Evolutionary conservation across 2,113 vertebrate species (phyloP), one percentile per base, ranked within the genome.

Genomic region (Carettochelys insculpta): DNA sequence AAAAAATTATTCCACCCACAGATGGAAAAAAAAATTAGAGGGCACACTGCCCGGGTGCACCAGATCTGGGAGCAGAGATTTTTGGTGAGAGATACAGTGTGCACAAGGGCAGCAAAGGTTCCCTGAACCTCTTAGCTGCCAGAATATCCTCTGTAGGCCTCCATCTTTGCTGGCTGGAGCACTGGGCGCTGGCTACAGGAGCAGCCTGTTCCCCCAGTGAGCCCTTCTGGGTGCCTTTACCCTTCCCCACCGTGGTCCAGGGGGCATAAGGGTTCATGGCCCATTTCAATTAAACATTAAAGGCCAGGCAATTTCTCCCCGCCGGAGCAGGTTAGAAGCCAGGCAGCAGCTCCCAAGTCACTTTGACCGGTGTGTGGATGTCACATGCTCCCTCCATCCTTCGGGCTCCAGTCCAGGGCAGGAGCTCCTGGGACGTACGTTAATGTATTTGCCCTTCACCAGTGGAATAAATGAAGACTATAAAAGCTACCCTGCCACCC

Each of bases 241-340:
- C 41, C 78, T 22, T 58, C 41, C 38, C 41, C 41, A n/a, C n/a
- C 6, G 25, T 5, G 48, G 22, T 41, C 38, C 38, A 25, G 9
- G 38, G 68, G 38, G 68, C 41, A 27, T 8, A 19, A n/a, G 31
- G 9, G n/a, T 41, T 13, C 38, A 25, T 12, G 71, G 17, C 12
- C 24, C 22, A 8, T 16, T 52, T 34, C 58, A 25, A 84, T 52
- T 51, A 78, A 5, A 0, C 68, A 34, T 73, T 3, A 9, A 24
- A 58, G 77, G 53, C 53, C 1, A 20, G 79, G 25, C 38, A 6
- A 0, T 31, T 41, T 2, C 1, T 6, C 52, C 1, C 1, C 8
- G 52, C 1, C 0, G 34, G 43, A 43, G 11, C 1, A 1, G 65
- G 52, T 2, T 31, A 0, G 2, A 14, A 47, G 51, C 7, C 65